phyloP scores from a whole-genome alignment of 2,888 invertebrate species.

The Rhamnusium bicolor region DNA sequence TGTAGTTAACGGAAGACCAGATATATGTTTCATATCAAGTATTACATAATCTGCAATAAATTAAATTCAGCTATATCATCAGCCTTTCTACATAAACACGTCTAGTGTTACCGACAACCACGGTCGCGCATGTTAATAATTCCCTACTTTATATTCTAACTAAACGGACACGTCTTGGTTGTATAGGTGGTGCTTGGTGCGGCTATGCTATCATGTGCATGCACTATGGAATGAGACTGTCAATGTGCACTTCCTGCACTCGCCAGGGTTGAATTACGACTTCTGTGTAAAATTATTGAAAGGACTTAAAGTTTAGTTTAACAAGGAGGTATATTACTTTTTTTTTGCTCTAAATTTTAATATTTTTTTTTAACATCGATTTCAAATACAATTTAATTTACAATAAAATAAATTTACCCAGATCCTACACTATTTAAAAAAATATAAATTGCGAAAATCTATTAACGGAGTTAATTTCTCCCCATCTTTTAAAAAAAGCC shows the following conservation, averaged over 20 bases:
- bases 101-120: constrained; percentile 41
- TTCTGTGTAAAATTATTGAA: background rate
- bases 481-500: too few species aligned
- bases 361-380: background rate
- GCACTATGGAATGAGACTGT: constrained; percentile 30
- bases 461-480: too few species aligned
- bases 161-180: constrained; percentile 57
- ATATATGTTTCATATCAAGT: constrained; percentile 17
- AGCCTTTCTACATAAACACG: constrained; percentile 47
- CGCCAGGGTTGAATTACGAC: constrained; percentile 27
- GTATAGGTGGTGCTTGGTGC: constrained; percentile 45
- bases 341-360: too few species aligned
- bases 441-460: background rate
- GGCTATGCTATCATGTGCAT: constrained; percentile 38
- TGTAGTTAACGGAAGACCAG: constrained; percentile 10
- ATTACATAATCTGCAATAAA: constrained; percentile 38
- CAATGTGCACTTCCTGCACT: constrained; percentile 23
- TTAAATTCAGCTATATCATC: constrained; percentile 44
- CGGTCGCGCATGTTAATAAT: constrained; percentile 52
- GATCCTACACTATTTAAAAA: background rate
- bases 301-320: too few species aligned
- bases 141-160: constrained; percentile 57
- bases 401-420: background rate
- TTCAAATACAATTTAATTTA: too few species aligned
- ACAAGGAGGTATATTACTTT: too few species aligned